Evolutionary conservation across 2,888 invertebrate species (phyloP).

Genomic region (Zaprionus lineosus): DNA sequence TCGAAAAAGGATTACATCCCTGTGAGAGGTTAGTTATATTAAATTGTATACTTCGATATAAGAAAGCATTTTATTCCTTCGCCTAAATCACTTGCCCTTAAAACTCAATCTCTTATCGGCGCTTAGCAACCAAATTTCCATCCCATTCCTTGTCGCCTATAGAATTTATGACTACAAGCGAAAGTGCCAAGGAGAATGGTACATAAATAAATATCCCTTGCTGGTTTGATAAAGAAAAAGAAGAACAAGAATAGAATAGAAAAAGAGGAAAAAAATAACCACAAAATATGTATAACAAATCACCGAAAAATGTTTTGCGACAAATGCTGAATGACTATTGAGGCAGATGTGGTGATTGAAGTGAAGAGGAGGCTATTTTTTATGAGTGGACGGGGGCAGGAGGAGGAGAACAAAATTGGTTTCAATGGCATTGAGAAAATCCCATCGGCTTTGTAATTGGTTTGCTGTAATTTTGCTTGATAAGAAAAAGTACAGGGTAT

Average conservation of each 20-base stretch:
- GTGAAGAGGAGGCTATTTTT: background rate
- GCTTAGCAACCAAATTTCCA: slow-evolving; percentile 5
- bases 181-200: slow-evolving; percentile 6
- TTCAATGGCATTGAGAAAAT: slow-evolving; percentile 15
- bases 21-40: too few relatives aligned
- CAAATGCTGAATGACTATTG: slow-evolving; percentile 31
- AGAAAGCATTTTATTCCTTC: too few relatives aligned
- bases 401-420: slow-evolving; percentile 3
- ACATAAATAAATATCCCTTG: slow-evolving; percentile 9
- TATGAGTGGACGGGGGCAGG: background rate
- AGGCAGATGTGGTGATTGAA: background rate
- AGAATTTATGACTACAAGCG: slow-evolving; percentile 6
- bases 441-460: slow-evolving; percentile 27
- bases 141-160: background rate
- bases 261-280: background rate
- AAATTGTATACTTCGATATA: too few relatives aligned
- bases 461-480: slow-evolving; percentile 34
- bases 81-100: too few relatives aligned
- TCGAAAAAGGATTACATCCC: too few relatives aligned
- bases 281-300: slow-evolving; percentile 40
- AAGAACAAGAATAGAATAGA: slow-evolving; percentile 3
- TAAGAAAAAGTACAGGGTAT: slow-evolving; percentile 16
- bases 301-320: slow-evolving; percentile 38
- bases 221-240: slow-evolving; percentile 5
- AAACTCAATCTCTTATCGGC: slow-evolving; percentile 1